These are phyloP conservation scores for Eonycteris spelaea DNA, from an alignment of 2,113 vertebrate species.

Conservation along the genomic window DNA sequence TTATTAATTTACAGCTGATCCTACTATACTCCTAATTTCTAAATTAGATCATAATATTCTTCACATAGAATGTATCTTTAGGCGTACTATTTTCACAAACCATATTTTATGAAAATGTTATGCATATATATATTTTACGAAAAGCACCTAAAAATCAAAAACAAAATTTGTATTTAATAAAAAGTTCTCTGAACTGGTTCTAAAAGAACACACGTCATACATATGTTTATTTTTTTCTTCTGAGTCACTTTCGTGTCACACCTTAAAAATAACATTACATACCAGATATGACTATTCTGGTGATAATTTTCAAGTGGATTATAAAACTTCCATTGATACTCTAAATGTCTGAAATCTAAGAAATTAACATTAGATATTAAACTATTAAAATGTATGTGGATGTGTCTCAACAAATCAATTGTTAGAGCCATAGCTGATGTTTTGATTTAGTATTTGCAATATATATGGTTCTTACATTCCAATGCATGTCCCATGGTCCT, in stretches of 20 bases:
- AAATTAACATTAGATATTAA: background rate
- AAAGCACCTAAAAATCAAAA: background rate
- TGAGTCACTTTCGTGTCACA: background rate
- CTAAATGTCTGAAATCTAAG: background rate
- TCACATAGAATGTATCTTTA: background rate
- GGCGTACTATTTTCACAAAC: background rate
- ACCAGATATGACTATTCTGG: background rate
- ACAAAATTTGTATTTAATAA: background rate
- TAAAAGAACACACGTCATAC: background rate
- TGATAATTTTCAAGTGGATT: conserved; percentile 1
- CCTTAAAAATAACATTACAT: background rate
- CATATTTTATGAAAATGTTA: background rate
- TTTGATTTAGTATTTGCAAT: background rate
- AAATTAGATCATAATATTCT: background rate
- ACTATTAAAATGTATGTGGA: background rate
- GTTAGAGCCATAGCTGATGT: background rate
- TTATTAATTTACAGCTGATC: background rate
- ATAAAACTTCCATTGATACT: background rate
- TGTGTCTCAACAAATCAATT: conserved; percentile 5
- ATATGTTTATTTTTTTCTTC: conserved; percentile 9
- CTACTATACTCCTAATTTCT: background rate
- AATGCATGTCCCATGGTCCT: background rate
- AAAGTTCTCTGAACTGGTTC: background rate
- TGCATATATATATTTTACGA: background rate
- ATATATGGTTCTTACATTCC: background rate